Base-by-base conservation (phyloP, 1,140 invertebrate genomes). In the Hestina assimilis region DNA sequence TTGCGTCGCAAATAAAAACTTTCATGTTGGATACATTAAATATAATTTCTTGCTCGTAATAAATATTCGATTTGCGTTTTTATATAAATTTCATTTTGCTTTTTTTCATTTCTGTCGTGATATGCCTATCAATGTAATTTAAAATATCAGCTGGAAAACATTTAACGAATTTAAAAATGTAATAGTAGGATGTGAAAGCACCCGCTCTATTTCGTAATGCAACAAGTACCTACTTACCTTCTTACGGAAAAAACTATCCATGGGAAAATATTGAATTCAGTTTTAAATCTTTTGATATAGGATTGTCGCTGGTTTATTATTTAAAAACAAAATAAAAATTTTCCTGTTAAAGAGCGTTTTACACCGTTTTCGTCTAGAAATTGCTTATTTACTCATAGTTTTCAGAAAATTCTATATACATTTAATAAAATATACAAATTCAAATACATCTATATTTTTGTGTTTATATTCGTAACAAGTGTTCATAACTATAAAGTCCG, bases 101-200 rank as follows among this genome's bases (percentile, higher is more conserved):
- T 15, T 42, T 21, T 38, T 7, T 24, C 4, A 14, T 17, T 17
- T 26, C 19, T 17, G 1, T 29, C 1, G n/a, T n/a, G 21, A 19
- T 19, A 17, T 42, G 8, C 14, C 20, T 26, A 14, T 26, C 28
- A 29, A 12, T 40, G 7, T 40, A 19, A 4, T 26, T 41, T 20
- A 42, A 19, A 51, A 17, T 17, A 38, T n/a, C 1, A 20, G 7
- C 19, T n/a, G 17, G 12, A 17, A 42, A 31, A 42, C 9, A 42
- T 24, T 14, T 9, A 23, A 46, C 12, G 28, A n/a, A 1, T 28
- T 24, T 9, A 17, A 12, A 28, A 55, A 20, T 48, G 24, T 38
- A 47, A 38, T 31, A 20, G 11, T 42, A 59, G 42, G 20, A 60
- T 47, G 58, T 60, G 48, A 54, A 54, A 60, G 50, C 15, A 59